Evolutionary conservation across 1,140 invertebrate species (phyloP).

Genomic region (Cherax destructor): DNA sequence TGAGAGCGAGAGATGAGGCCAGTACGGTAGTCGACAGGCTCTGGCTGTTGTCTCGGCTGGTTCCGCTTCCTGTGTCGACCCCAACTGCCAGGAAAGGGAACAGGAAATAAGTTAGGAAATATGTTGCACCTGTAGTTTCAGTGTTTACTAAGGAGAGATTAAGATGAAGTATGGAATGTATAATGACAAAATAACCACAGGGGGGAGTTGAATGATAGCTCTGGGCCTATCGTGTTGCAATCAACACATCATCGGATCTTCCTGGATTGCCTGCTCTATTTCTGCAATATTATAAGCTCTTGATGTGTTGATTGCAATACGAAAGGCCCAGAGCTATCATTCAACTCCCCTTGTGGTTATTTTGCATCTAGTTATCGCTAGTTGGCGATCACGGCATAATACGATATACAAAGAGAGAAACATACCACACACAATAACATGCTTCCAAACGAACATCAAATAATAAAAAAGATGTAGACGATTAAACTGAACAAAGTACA

Average conservation of each 20-base stretch:
- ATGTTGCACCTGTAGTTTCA: neutral
- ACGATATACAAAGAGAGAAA: too few relatives aligned
- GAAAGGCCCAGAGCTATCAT: too few relatives aligned
- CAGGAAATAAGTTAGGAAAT: neutral
- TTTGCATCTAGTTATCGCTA: neutral
- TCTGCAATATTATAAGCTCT: too few relatives aligned
- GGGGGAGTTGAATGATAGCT: too few relatives aligned
- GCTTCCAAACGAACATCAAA: neutral
- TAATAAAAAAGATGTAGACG: neutral
- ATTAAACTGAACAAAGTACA: too few relatives aligned
- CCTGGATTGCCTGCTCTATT: too few relatives aligned
- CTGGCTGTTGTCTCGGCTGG: slow-evolving; percentile 79
- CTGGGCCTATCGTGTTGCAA: too few relatives aligned
- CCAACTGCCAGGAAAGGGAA: slow-evolving; percentile 77
- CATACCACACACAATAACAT: neutral
- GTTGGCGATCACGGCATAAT: too few relatives aligned
- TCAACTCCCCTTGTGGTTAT: too few relatives aligned
- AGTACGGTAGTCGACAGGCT: slow-evolving; percentile 88
- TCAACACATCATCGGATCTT: too few relatives aligned
- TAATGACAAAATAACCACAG: neutral
- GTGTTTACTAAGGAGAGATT: neutral
- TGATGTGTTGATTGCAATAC: too few relatives aligned
- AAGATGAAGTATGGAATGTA: neutral
- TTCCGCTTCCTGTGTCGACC: slow-evolving; percentile 82
- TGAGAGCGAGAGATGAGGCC: slow-evolving; percentile 90